Evolutionary conservation across 2,888 invertebrate genomes (phyloP), one percentile per base, ranked within the genome.

Genomic region (Stegana nigrithorax): DNA sequence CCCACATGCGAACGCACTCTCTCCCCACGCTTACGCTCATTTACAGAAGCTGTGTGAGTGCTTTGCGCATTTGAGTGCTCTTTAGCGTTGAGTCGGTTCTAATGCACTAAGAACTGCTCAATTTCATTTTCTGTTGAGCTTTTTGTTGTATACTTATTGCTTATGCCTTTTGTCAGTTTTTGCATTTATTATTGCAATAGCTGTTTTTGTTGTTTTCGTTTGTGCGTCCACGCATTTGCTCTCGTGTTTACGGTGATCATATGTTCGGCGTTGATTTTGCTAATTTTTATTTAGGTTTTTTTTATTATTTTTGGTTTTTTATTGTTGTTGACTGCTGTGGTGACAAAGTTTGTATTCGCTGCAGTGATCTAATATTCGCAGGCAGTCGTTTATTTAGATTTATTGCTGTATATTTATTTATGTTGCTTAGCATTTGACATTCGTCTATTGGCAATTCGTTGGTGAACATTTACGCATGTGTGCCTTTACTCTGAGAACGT

Each of bases 361-460:
- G 53, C 53, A 55, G 53, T 76, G 80, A 76, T 76, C 80, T 76
- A 75, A 75, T 75, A 75, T 70, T 75, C 66, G 36, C 70, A 68
- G 70, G 66, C 79, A 79, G 71, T 79, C 78, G 78, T 78, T 75
- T 36, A 78, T 76, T 78, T 72, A 78, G 78, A 79, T 79, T 76
- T 76, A 79, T 79, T 79, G 75, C 66, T 66, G 67, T 73, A 75
- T 75, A 75, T 75, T 75, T 78, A 77, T 77, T 73, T 72, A 78
- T 59, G 66, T 53, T 75, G 73, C 67, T 67, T 62, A 62, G 62
- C 64, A 61, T 67, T 75, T 75, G 80, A 73, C 75, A 76, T 75
- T 79, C 80, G 72, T 75, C 69, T 79, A 63, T 72, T 73, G 70
- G 75, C 71, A 17, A 39, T 39, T 12, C 39, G 12, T 14, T 14